Base-by-base conservation (phyloP, 2,113 vertebrate species). In the Psittacara wagleri region DNA sequence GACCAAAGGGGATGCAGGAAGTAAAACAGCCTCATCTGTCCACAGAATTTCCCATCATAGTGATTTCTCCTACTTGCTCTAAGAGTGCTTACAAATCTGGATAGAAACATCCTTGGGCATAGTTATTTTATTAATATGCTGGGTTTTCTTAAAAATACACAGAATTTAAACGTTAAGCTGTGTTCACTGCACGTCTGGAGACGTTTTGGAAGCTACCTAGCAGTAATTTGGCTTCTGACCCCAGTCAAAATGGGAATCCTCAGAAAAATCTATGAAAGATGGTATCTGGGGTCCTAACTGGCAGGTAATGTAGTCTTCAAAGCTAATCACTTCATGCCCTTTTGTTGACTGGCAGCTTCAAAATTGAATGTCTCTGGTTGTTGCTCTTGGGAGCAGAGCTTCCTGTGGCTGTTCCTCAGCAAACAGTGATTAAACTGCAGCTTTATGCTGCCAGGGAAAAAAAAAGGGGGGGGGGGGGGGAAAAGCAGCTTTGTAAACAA, bases 291-390 rank as follows among this genome's bases (percentile, higher is more conserved):
- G 91, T 96, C 82, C 86, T 70, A 95, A 86, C 76, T 33, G 54
- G 80, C 83, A 86, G 94, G 72, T 92, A 96, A 96, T 95, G 51
- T 88, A 96, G 82, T 96, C 93, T 92, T 95, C 86, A 94, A 67
- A 87, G 91, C 86, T 97, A 96, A 97, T 96, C 92, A 90, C 84
- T 90, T 97, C 86, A 83, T 97, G 91, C 75, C 77, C 95, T 95
- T 95, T 96, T 80, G 70, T 92, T 93, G 96, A 97, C 94, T 97
- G 97, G 95, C 95, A 97, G 88, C 69, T 96, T 97, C 82, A 94
- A 96, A 98, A 98, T 94, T 92, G 92, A 97, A 95, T 96, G 91
- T 96, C 90, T 97, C 75, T 97, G 83, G 51, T 93, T 91, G 79
- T 96, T 96, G 41, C 95, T 97, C 62, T 72, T 94, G 94, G 94